phyloP scores from a whole-genome alignment of 2,113 vertebrate species.

The Dryoscopus gambensis region DNA sequence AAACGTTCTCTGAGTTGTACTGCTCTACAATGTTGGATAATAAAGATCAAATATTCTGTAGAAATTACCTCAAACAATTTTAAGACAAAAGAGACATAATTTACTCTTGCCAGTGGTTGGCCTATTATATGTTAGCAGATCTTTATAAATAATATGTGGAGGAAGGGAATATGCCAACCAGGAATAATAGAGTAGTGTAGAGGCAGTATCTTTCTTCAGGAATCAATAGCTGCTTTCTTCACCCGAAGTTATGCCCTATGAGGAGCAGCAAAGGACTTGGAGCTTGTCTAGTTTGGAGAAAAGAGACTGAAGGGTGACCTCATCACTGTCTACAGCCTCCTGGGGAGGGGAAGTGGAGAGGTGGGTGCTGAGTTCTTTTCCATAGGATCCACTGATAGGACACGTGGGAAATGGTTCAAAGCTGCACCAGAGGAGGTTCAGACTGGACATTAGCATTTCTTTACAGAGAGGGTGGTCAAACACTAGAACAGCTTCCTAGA shows the following conservation, averaged over 20 bases:
- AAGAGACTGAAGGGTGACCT: not conserved
- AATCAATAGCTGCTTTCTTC: not conserved
- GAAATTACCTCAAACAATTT: not conserved
- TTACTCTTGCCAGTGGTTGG: not conserved
- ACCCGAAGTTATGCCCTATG: fast-evolving
- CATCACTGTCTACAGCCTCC: not conserved
- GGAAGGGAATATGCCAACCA: not conserved
- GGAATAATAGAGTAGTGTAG: not conserved
- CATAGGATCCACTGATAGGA: not conserved
- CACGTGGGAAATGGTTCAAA: fast-evolving
- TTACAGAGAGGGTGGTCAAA: not conserved
- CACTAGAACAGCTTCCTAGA: not conserved
- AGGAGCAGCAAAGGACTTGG: not conserved
- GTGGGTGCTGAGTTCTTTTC: not conserved
- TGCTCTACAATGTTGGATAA: not conserved
- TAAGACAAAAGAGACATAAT: not conserved
- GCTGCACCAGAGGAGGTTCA: not conserved
- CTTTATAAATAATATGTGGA: not conserved
- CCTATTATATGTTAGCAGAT: not conserved
- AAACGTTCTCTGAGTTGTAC: not conserved
- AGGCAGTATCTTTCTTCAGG: not conserved
- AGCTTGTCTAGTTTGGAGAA: not conserved
- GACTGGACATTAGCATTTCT: not conserved
- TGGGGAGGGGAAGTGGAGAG: not conserved
- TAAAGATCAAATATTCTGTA: not conserved